Conservation (phyloP, 2,113 vertebrate genomes). For the Procapra przewalskii region DNA sequence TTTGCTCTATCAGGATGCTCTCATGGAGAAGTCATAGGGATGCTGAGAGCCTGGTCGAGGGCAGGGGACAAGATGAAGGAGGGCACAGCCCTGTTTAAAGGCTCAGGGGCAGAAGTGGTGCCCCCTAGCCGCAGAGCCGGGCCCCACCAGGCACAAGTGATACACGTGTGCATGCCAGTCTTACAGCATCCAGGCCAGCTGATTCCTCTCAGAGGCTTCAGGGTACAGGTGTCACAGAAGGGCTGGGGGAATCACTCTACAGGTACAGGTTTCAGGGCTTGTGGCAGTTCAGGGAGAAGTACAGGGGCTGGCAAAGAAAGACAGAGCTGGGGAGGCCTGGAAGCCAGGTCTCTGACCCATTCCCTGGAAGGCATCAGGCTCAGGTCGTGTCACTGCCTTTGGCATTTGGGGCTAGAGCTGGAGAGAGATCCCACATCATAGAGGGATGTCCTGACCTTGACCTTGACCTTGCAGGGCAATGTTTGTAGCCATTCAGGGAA, state of each 20-base stretch:
- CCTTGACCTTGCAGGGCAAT: neutral
- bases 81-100: neutral
- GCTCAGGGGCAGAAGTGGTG: neutral
- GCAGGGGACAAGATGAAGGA: neutral
- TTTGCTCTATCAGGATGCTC: fast-evolving
- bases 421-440: neutral
- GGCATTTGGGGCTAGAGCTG: neutral
- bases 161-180: neutral
- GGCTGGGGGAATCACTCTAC: neutral
- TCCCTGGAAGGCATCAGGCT: neutral
- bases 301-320: neutral
- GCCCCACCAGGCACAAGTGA: neutral
- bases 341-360: neutral
- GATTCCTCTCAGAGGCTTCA: fast-evolving
- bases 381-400: neutral
- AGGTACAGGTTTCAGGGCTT: neutral
- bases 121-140: neutral
- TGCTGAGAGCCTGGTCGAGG: neutral
- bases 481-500: neutral
- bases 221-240: neutral
- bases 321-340: neutral
- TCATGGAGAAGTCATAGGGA: neutral
- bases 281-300: neutral
- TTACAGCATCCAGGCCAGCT: neutral
- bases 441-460: neutral